Percentiles rank a stretch among this genome's conserved stretches.
These are phyloP conservation scores for Cyprinodon variegatus DNA, from an alignment of 2,113 vertebrate genomes.

Conservation along the genomic window DNA sequence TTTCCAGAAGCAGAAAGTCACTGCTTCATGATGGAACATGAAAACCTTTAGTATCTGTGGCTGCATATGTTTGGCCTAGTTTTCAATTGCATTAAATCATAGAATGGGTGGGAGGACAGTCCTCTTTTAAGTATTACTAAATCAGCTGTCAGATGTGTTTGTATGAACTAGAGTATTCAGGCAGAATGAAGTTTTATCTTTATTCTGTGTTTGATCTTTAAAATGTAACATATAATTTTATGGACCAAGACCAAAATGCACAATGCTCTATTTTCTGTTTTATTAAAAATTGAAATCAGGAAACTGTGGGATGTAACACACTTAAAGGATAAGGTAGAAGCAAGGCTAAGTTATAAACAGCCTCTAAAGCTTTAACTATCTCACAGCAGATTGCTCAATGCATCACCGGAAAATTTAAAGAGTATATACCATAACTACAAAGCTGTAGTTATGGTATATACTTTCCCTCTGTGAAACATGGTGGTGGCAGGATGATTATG, in stretches of 20 bases:
- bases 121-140: slow-evolving; percentile 34
- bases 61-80: slow-evolving; percentile 60
- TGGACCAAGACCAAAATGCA: not conserved
- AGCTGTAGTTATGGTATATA: no score
- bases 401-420: no score
- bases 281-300: no score
- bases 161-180: not conserved
- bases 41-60: slow-evolving; percentile 50
- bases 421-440: no score
- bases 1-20: slow-evolving; percentile 12
- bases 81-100: slow-evolving; percentile 63
- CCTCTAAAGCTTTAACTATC: no score
- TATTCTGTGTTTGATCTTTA: not conserved
- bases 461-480: not conserved
- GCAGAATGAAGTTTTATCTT: not conserved
- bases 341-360: no score
- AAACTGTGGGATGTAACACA: no score
- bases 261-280: no score
- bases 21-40: slow-evolving; percentile 44
- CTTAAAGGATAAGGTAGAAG: no score
- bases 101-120: slow-evolving; percentile 41
- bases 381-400: no score
- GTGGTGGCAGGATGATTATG: not conserved
- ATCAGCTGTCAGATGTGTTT: slow-evolving; percentile 31
- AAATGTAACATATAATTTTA: not conserved